Evolutionary conservation across 2,113 vertebrate genomes (phyloP), one percentile per base, ranked within the genome.

Genomic region (Psilopogon haemacephalus): DNA sequence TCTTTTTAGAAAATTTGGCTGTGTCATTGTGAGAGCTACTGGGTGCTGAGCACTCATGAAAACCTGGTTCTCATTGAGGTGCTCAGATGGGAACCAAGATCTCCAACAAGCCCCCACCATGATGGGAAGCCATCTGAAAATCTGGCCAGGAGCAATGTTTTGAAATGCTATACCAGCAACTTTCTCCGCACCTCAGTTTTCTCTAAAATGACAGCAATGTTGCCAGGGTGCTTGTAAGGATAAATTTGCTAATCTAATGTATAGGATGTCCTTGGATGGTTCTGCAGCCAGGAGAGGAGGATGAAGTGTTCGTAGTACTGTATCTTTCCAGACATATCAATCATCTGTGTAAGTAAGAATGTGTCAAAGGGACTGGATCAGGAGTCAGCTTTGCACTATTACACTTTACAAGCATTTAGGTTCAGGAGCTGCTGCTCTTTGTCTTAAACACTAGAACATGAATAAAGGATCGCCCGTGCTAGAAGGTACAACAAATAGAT

Each of bases 51-150:
- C 32, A n/a, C 18, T 83, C 2, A 4, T 37, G 79, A 71, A 92
- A 88, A 95, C 94, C 82, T 95, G 89, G 15, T 89, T 93, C 58
- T 89, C 46, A 64, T 11, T 95, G 76, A 72, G 69, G 69, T 93
- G 65, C 78, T 85, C 72, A 0, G 30, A 52, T 75, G 58, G 65
- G 69, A 93, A 84, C 58, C 48, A 63, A 93, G 35, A 38, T 81
- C 64, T 91, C 40, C 56, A 80, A 6, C 38, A 46, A 59, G 40
- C 48, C n/a, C 60, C 42, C 30, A 63, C 69, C 3, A 0, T 63
- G 24, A 71, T 4, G 9, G 58, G 42, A 88, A 88, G 83, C 87
- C 52, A 65, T 48, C 91, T 86, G 75, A 77, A 58, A 93, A 94
- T 83, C 64, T 87, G 32, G 12, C 40, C 60, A 88, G 62, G 13